phyloP scores from a whole-genome alignment of 2,113 vertebrate species.

The Calidris pugnax region DNA sequence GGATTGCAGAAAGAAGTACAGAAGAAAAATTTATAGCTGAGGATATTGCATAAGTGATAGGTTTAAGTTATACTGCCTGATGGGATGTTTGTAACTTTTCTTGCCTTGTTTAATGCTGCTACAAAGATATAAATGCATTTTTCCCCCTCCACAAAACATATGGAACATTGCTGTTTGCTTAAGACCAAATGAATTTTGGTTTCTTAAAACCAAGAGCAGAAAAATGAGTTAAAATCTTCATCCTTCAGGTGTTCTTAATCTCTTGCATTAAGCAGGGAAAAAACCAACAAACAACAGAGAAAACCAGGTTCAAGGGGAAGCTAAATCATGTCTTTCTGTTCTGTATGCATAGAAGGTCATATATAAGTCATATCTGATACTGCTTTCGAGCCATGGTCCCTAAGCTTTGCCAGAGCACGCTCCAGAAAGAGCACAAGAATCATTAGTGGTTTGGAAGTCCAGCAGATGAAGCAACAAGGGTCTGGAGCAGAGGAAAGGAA shows the following conservation, averaged over 20 bases:
- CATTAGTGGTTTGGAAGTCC: no score
- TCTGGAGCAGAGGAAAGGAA: background rate
- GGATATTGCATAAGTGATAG: background rate
- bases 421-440: background rate
- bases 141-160: background rate
- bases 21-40: background rate
- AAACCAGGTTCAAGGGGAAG: background rate
- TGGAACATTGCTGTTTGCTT: background rate
- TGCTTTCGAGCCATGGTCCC: background rate
- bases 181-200: background rate
- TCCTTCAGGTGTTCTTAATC: background rate
- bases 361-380: background rate
- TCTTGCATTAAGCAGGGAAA: background rate
- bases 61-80: background rate
- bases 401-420: background rate
- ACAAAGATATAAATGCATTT: background rate
- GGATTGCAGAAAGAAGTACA: background rate
- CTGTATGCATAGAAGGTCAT: background rate
- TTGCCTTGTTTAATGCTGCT: background rate
- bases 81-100: background rate
- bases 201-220: background rate
- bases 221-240: background rate
- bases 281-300: background rate
- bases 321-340: background rate
- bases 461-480: background rate